These are phyloP conservation scores for Pristionchus japonicus DNA, from an alignment of 2,888 invertebrate species.

Conservation along the genomic window DNA sequence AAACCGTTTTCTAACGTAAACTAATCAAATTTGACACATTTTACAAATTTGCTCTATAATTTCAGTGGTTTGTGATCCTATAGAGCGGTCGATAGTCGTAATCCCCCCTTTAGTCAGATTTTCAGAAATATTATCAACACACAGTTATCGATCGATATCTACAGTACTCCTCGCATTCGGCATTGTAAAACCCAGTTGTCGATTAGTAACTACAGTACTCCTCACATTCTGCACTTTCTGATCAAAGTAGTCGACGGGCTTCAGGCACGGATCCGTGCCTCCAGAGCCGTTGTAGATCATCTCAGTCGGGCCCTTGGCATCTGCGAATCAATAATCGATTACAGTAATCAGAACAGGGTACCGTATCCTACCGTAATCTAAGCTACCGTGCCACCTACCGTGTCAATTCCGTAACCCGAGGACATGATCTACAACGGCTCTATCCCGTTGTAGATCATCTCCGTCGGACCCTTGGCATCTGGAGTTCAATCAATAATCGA, in stretches of 20 bases:
- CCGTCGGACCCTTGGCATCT: too few relatives aligned
- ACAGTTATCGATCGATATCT: neutral
- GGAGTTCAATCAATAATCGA: too few relatives aligned
- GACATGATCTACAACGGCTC: neutral
- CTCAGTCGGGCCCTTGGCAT: neutral
- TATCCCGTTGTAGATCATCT: too few relatives aligned
- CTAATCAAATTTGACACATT: too few relatives aligned
- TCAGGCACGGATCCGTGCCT: neutral
- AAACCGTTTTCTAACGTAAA: neutral
- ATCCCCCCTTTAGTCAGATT: too few relatives aligned
- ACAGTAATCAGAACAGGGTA: too few relatives aligned
- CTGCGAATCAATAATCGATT: neutral
- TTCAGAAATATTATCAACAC: too few relatives aligned
- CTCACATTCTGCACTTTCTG: slow-evolving; percentile 15
- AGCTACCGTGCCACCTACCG: too few relatives aligned
- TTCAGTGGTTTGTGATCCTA: too few relatives aligned
- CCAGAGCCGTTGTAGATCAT: neutral
- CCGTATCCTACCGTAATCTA: neutral
- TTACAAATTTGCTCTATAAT: too few relatives aligned
- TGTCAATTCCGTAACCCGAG: neutral
- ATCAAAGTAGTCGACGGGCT: neutral
- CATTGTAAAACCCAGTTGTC: neutral
- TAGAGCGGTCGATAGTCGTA: too few relatives aligned
- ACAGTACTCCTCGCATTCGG: neutral
- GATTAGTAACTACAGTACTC: neutral